A percentile compares a stretch with the other conserved stretches of the same genome.
Conservation (phyloP, 2,797 vertebrate species). For the Arctocebus calabarensis region DNA sequence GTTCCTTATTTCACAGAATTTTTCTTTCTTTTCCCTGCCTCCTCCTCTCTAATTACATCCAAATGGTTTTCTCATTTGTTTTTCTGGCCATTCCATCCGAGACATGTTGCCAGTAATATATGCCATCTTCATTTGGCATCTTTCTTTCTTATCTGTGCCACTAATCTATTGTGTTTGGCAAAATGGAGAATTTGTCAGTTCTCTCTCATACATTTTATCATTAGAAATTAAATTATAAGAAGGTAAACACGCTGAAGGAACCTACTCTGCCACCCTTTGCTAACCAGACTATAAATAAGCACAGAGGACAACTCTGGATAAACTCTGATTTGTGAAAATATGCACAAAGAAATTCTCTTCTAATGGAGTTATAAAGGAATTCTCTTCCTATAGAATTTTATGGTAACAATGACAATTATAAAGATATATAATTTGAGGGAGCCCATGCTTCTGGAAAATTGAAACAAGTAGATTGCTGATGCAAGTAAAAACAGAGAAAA, state of each 20-base stretch:
- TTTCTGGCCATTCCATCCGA: constrained; percentile 56
- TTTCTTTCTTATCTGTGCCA: constrained; percentile 5
- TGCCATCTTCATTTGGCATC: constrained; percentile 49
- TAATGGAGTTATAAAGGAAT: background rate
- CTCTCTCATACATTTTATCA: background rate
- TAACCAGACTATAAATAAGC: background rate
- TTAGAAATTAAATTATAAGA: constrained; percentile 15
- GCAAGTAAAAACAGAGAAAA: background rate
- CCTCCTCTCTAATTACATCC: constrained; percentile 73
- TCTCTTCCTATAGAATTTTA: background rate
- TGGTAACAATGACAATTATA: background rate
- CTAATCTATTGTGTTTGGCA: constrained; percentile 31
- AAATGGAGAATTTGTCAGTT: constrained; percentile 27
- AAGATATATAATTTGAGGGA: background rate
- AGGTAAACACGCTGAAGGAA: background rate
- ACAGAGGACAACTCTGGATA: background rate
- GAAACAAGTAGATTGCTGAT: background rate
- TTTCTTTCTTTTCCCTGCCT: constrained; percentile 67
- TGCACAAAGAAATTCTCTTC: background rate
- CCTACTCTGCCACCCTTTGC: background rate
- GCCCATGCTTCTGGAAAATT: background rate
- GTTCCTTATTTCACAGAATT: constrained; percentile 67
- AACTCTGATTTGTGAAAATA: background rate
- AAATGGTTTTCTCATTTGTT: constrained; percentile 69
- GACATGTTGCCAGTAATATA: constrained; percentile 25